Conservation (phyloP, 2,113 vertebrate species). For the Rhinopomastus cyanomelas region DNA sequence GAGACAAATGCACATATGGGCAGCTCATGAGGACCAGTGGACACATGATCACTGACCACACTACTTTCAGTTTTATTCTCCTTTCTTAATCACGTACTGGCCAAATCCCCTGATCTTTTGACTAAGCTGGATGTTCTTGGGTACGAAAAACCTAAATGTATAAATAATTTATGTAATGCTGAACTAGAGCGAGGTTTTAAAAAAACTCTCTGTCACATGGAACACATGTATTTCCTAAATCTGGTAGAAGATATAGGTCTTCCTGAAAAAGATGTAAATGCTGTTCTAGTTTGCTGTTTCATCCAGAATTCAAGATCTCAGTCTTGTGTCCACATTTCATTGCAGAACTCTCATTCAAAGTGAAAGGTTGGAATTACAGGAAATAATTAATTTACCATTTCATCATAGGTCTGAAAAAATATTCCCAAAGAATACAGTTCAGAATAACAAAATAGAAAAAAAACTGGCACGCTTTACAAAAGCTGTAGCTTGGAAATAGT, state of each 20-base stretch:
- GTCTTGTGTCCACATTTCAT: background rate
- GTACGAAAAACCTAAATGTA: background rate
- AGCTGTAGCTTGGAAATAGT: background rate
- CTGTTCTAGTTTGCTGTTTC: background rate
- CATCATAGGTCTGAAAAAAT: background rate
- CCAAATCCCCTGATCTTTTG: background rate
- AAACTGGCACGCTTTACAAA: accelerated
- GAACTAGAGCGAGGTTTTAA: background rate
- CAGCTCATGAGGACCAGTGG: background rate
- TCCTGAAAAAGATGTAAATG: background rate
- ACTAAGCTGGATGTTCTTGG: background rate
- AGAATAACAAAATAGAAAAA: background rate
- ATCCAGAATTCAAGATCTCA: background rate
- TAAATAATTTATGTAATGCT: background rate
- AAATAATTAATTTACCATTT: background rate
- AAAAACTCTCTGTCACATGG: background rate
- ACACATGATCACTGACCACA: background rate
- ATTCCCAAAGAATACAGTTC: background rate
- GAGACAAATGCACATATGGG: background rate
- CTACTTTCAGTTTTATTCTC: background rate
- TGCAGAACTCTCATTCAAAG: background rate
- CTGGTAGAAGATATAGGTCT: background rate
- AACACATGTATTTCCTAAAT: background rate
- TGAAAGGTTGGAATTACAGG: background rate
- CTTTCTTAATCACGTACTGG: background rate